Conservation (phyloP, 1,140 invertebrate genomes). For the Mamestra configurata region DNA sequence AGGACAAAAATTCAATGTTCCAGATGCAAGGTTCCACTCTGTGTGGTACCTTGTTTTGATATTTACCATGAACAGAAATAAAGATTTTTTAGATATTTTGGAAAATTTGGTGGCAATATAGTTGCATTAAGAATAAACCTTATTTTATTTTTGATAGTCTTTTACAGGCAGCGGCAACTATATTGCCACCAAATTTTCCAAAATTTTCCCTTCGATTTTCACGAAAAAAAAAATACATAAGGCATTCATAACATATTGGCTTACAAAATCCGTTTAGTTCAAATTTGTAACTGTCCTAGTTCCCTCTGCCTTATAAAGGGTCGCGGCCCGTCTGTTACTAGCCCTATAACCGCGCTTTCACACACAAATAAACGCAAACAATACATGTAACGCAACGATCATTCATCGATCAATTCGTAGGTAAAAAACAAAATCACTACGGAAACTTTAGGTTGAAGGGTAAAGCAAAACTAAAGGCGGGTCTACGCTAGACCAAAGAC, state of each 20-base stretch:
- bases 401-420: too few relatives aligned
- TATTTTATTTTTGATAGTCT: constrained; percentile 11
- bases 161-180: constrained; percentile 40
- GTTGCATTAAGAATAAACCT: constrained; percentile 5
- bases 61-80: constrained; percentile 40
- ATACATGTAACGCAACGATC: too few relatives aligned
- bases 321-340: too few relatives aligned
- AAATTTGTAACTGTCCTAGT: constrained; percentile 15
- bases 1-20: constrained; percentile 40
- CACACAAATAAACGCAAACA: too few relatives aligned
- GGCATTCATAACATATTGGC: constrained; percentile 9
- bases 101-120: too few relatives aligned
- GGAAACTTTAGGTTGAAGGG: too few relatives aligned
- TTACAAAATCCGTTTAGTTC: constrained; percentile 24
- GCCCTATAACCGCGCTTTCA: too few relatives aligned
- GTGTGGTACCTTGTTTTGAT: constrained; percentile 49
- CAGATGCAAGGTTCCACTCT: constrained; percentile 48
- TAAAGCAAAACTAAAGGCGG: too few relatives aligned
- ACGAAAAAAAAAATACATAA: constrained; percentile 21
- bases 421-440: too few relatives aligned
- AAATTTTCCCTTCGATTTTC: constrained; percentile 33
- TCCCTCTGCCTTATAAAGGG: constrained; percentile 39
- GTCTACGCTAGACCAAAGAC: too few relatives aligned
- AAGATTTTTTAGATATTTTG: too few relatives aligned
- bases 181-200: constrained; percentile 51